Evolutionary conservation across 64 coral and sea anemone species (phyloP), one percentile per base, ranked within the genome.

Genomic region (Acropora tenuis): DNA sequence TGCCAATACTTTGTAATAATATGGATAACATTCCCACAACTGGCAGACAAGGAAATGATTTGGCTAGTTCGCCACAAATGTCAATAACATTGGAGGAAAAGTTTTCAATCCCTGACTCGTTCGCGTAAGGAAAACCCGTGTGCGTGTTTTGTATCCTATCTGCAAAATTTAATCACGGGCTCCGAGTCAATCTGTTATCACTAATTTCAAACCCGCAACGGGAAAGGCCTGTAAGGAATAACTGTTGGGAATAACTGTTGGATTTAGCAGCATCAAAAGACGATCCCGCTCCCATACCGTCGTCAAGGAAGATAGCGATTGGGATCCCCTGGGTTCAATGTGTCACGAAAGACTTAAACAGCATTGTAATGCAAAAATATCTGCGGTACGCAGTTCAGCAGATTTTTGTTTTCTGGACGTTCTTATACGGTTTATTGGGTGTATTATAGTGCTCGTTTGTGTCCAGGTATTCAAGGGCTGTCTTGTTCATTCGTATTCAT

Each of bases 41-140:
- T 16, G 17, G 58, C 74, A 6, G 69, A 47, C 30, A 30, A 6
- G 87, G 74, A 86, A 69, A 92, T 92, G 77, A 86, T 50, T 50
- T 92, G 74, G 18, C 90, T 74, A 30, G 60, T 12, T 63, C 9
- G 60, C 1, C 11, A 63, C 60, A 63, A 12, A 63, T 12, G 60
- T 63, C 11, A 63, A 11, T 63, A 10, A 63, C 8, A 63, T 63
- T 13, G 60, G 60, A 55, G 52, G 10, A 55, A 68, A 68, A 2
- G 6, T 8, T 55, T 55, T 13, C 11, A 68, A 68, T 13, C 3
- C 63, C 17, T 9, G 12, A 16, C 3, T 68, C 63, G 17, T 3
- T 68, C 3, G 63, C 63, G 12, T 13, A 68, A 68, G 17, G 12
- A 68, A 68, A 68, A 13, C 63, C 63, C 17, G 11, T 13, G 17